phyloP scores from a whole-genome alignment of 2,888 invertebrate species.

The Eulithis prunata region DNA sequence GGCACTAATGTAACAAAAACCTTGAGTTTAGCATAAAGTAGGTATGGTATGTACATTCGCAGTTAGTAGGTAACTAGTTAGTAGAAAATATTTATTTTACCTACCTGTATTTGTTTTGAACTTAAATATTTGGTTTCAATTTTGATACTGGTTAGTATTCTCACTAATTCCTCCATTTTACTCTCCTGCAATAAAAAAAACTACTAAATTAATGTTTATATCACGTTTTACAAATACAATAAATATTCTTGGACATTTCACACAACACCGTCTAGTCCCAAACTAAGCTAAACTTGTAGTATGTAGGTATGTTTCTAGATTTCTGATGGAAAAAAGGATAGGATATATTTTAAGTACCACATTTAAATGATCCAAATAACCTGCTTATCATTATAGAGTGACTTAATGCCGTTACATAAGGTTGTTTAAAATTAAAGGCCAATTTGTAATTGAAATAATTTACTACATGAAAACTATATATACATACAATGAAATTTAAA shows the following conservation, averaged over 20 bases:
- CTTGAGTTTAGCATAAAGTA: background rate
- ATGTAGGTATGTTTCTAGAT: no score
- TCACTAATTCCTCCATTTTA: conserved; percentile 53
- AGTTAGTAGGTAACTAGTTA: no score
- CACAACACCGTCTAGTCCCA: no score
- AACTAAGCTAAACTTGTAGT: no score
- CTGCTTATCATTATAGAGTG: background rate
- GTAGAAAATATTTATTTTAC: background rate
- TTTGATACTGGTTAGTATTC: conserved; percentile 31
- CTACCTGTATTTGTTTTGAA: conserved; percentile 61
- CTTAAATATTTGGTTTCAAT: conserved; percentile 32
- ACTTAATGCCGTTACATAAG: background rate
- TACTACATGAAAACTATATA: conserved; percentile 75
- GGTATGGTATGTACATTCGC: no score
- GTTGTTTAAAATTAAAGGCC: conserved; percentile 58
- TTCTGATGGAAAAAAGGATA: no score
- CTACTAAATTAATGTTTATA: conserved; percentile 8
- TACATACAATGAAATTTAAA: conserved; percentile 68
- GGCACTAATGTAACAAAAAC: no score
- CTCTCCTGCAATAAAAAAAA: conserved; percentile 45
- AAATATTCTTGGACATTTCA: no score
- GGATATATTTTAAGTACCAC: no score
- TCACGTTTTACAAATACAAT: no score
- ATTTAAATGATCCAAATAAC: background rate
- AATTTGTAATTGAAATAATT: conserved; percentile 59